Base-by-base conservation (phyloP, 2,888 invertebrate species). In the Hymenopus coronatus region DNA sequence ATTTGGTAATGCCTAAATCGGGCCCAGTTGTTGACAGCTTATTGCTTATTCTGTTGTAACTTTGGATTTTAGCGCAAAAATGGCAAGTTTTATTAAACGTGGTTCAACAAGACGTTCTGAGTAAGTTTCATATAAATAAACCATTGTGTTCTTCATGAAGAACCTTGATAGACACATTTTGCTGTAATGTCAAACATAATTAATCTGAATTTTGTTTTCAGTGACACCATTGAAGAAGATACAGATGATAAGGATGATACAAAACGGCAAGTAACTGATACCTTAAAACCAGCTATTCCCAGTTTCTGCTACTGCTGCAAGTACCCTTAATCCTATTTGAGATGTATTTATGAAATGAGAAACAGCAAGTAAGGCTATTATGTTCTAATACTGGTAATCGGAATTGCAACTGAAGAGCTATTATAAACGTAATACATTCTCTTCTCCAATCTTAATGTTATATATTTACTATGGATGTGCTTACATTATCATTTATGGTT, bases 231-330 rank as follows among this genome's bases (percentile, higher is more conserved):
- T 96, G 97, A 97, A 90, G 97, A 97, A 93, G 97, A 97, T 91
- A 96, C 96, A 88, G 97, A 97, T 92, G 97, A 97, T 92, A 97
- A 97, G 93, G 97, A 97, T 93, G 96, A 96, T 92, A 95, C 97
- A 20, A 97, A 97, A 94, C 95, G 97, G 97, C 97, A 93, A 93
- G 93, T 25, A 70, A 4, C 54, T 70, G 3, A 40, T 2, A 40
- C 1, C 12, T 40, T 40, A 12, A 12, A 40, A 40, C 2, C 9
- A 12, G 12, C 6, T 12, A 12, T 40, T 40, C 12, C 12, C 40
- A 40, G 0, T 40, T 40, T 40, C 12, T 40, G 40, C 40, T 40
- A 12, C 12, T 40, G 6, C 12, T 40, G 9, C 12, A 12, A 40
- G 40, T 40, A 40, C 40, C 40, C 12, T 40, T n/a, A n/a, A 12